Base-by-base conservation (phyloP, 2,113 vertebrate species). In the Ctenomys sociabilis region DNA sequence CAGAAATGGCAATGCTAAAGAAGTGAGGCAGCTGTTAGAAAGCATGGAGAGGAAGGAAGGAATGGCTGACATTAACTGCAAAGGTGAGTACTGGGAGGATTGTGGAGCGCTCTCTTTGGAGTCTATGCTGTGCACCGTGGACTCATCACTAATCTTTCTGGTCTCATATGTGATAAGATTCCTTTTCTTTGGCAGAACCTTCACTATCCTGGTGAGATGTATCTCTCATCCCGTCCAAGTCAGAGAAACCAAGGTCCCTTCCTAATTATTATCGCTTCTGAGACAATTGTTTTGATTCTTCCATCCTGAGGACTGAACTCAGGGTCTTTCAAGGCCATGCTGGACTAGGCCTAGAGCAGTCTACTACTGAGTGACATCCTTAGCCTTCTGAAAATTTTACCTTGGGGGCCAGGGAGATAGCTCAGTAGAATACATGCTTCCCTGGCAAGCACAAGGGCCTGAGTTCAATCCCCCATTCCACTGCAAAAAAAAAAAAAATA, bases 11-110 rank as follows among this genome's bases (percentile, higher is more conserved):
- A 99, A 99, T 66, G 73, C 98, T 81, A 97, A 98, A 3, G 99
- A 99, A 80, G 98, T 99, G 91, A 98, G 98, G 91, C 98, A 85
- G 64, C 98, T 99, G 4, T 97, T 99, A 90, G 97, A 98, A 96
- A 98, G 97, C 61, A 97, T 98, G 96, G 98, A 98, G 68, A 98
- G 92, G 96, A 98, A 98, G 43, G 98, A 99, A 86, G 97, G 97
- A 22, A 96, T 93, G n/a, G 98, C 99, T 94, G 98, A 99, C 96
- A 99, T 99, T 92, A 99, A 99, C 96, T 99, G 99, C 98, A 99
- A 99, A 99, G 99, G 99, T 99, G 98, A 97, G 97, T 95, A 59
- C n/a, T 57, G 8, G 54, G 21, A 83, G 57, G 11, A 7, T 43
- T 45, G 80, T 64, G 70, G 8, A 64, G 13, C 13, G 57, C 82